Evolutionary conservation across 2,888 invertebrate species (phyloP).

Genomic region (Sinopyrophorus schimmeli): DNA sequence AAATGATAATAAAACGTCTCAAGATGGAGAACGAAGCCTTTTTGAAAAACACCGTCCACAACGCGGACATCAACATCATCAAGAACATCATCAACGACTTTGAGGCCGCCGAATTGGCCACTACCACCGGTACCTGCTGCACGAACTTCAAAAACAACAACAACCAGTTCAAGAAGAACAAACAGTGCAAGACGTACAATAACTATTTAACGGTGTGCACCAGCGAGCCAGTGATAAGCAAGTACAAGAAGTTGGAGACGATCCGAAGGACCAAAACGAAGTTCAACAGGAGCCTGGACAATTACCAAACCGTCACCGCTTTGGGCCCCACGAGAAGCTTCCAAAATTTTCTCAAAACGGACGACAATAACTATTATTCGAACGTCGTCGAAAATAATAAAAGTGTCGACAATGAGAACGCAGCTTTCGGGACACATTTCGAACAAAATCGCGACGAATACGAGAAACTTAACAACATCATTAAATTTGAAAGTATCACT

Average conservation of each 20-base stretch:
- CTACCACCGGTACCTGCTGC: slow-evolving; percentile 18
- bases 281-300: slow-evolving; percentile 15
- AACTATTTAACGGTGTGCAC: slow-evolving; percentile 39
- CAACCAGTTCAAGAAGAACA: slow-evolving; percentile 25
- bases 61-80: slow-evolving; percentile 51
- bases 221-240: slow-evolving; percentile 44
- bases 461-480: slow-evolving; percentile 15
- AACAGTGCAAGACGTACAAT: slow-evolving; percentile 29
- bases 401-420: slow-evolving; percentile 21
- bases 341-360: slow-evolving; percentile 41
- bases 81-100: slow-evolving; percentile 51
- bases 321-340: slow-evolving; percentile 39
- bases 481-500: slow-evolving; percentile 25
- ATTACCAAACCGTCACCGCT: slow-evolving; percentile 2
- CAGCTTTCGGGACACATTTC: slow-evolving; percentile 15
- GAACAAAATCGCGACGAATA: slow-evolving; percentile 10
- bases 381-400: slow-evolving; percentile 45
- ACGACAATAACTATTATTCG: slow-evolving; percentile 47
- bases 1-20: slow-evolving; percentile 21
- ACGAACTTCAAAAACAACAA: slow-evolving; percentile 6
- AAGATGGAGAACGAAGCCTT: slow-evolving; percentile 25
- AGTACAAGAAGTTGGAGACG: slow-evolving; percentile 43
- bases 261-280: slow-evolving; percentile 34
- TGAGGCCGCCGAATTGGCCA: slow-evolving; percentile 36
- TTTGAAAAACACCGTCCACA: slow-evolving; percentile 16